phyloP scores from a whole-genome alignment of 2,888 invertebrate genomes.

The Baronia brevicornis region DNA sequence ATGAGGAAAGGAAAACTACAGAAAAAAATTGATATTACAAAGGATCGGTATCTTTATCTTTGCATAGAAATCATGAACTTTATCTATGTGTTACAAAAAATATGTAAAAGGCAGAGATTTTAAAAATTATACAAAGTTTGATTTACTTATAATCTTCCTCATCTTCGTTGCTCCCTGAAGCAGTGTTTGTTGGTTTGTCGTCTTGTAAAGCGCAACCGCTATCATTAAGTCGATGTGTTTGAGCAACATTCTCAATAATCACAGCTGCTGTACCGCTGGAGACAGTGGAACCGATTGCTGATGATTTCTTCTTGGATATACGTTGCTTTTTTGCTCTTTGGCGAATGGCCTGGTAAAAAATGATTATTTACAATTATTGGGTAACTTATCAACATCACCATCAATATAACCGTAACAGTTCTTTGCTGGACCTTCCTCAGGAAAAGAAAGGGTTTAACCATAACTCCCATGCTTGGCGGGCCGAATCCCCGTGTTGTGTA shows the following conservation, averaged over 20 bases:
- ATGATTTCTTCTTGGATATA: constrained; percentile 79
- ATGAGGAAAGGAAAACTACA: too few relatives aligned
- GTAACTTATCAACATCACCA: constrained; percentile 6
- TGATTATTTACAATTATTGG: too few relatives aligned
- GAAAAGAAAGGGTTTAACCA: too few relatives aligned
- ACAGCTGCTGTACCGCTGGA: constrained; percentile 85
- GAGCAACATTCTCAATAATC: constrained; percentile 91
- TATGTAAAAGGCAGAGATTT: too few relatives aligned
- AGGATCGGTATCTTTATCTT: too few relatives aligned
- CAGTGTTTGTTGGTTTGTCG: constrained; percentile 89
- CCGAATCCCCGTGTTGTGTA: too few relatives aligned
- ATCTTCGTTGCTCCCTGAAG: constrained; percentile 91
- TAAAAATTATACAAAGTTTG: background rate
- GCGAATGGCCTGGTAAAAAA: constrained; percentile 91
- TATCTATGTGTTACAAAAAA: too few relatives aligned
- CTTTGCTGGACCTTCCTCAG: too few relatives aligned
- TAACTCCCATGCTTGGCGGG: too few relatives aligned
- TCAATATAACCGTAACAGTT: too few relatives aligned
- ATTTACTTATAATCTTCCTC: constrained; percentile 79
- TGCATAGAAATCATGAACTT: too few relatives aligned
- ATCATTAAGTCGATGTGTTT: constrained; percentile 83
- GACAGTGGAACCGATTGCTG: constrained; percentile 76
- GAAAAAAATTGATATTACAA: too few relatives aligned
- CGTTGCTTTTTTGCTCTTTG: constrained; percentile 88
- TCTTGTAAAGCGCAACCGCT: constrained; percentile 73